Evolutionary conservation across 2,113 vertebrate genomes (phyloP).

Genomic region (Symphodus melops): DNA sequence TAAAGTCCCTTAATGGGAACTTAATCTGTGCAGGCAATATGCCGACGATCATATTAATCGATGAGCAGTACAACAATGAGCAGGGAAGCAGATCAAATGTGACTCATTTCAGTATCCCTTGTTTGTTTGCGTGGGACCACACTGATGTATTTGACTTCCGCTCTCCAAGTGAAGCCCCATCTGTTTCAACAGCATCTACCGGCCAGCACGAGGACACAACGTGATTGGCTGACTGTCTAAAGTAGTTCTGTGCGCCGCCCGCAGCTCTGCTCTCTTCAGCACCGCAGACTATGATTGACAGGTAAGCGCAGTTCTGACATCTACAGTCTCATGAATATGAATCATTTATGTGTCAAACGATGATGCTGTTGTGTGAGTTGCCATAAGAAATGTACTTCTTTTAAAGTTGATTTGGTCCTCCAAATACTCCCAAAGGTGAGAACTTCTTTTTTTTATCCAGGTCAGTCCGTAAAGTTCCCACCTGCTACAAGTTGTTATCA

Average conservation of each 20-base stretch:
- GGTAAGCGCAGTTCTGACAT: constrained; percentile 31
- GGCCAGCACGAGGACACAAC: background rate
- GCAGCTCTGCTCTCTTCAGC: constrained; percentile 16
- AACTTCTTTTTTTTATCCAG: constrained; percentile 17
- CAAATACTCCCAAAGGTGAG: constrained; percentile 25
- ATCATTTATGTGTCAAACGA: background rate
- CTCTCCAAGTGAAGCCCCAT: too few species aligned
- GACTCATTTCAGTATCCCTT: constrained; percentile 56
- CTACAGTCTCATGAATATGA: background rate
- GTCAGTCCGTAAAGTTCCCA: constrained; percentile 31
- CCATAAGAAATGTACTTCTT: background rate
- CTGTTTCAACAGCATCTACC: constrained; percentile 26
- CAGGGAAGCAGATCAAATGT: constrained; percentile 43
- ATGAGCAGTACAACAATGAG: constrained; percentile 17
- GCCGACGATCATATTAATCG: background rate
- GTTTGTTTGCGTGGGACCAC: constrained; percentile 32
- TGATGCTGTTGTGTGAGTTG: background rate
- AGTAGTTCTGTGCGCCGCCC: background rate
- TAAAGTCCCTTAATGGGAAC: too few species aligned
- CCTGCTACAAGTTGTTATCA: background rate
- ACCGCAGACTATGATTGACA: constrained; percentile 39
- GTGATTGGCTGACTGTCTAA: constrained; percentile 31
- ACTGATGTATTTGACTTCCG: too few species aligned
- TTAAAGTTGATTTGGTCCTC: constrained; percentile 4
- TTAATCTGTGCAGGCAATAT: background rate